Evolutionary conservation across 2,888 invertebrate genomes (phyloP).

Genomic region (Sphaerophoria rueppellii): DNA sequence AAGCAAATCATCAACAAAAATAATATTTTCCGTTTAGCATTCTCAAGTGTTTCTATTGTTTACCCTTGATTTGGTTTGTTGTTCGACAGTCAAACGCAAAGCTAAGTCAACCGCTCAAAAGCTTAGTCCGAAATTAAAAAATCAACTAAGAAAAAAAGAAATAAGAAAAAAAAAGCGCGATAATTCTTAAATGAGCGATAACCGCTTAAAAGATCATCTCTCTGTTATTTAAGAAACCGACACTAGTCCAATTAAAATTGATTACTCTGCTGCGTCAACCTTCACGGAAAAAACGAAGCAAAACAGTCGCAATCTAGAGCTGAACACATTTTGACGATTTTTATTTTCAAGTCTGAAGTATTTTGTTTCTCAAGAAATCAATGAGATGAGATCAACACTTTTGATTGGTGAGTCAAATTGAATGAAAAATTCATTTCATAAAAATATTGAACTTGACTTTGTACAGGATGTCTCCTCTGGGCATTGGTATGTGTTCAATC

Average conservation of each 20-base stretch:
- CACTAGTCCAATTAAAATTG: conserved; percentile 38
- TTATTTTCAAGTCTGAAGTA: conserved; percentile 1
- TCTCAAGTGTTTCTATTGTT: neutral
- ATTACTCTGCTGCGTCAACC: conserved; percentile 46
- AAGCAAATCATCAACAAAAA: conserved; percentile 2
- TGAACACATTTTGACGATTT: conserved; percentile 36
- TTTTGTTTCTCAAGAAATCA: neutral
- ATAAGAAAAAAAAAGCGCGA: conserved; percentile 11
- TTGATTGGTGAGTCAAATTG: conserved; percentile 48
- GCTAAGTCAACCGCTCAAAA: conserved; percentile 27
- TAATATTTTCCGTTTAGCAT: neutral
- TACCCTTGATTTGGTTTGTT: neutral
- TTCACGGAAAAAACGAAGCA: conserved; percentile 16
- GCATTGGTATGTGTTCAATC: conserved; percentile 32
- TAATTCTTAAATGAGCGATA: conserved; percentile 44
- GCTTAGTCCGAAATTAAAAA: conserved; percentile 27
- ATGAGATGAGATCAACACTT: conserved; percentile 59
- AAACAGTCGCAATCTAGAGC: conserved; percentile 50
- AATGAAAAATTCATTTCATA: neutral
- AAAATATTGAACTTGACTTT: neutral
- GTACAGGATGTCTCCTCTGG: conserved; percentile 41
- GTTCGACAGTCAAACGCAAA: neutral
- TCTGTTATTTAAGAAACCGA: conserved; percentile 27
- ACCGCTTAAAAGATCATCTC: conserved; percentile 46
- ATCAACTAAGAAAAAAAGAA: neutral